Base-by-base conservation (phyloP, 2,888 invertebrate species). In the Limnephilus auricula region DNA sequence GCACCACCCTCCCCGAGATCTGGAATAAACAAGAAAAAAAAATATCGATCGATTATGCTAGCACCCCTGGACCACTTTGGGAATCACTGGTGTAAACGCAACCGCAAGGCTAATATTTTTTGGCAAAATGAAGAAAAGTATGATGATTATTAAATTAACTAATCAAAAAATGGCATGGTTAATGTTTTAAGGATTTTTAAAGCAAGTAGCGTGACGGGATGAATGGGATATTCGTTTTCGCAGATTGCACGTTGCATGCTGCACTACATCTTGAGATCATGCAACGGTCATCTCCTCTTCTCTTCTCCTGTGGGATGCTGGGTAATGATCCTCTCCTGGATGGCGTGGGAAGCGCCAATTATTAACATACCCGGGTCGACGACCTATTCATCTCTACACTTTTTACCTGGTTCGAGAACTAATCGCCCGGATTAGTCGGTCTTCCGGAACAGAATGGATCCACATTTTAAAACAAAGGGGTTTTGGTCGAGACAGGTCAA, bases 311-410 rank as follows among this genome's bases (percentile, higher is more conserved):
- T 2, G 50, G 86, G 86, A 31, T 88, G 31, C 34, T 18, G 79
- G 89, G 79, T 79, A 40, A 65, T 32, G 78, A n/a, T 30, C 45
- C 4, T 45, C 86, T 31, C 4, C 86, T 30, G 88, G 88, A 88
- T 88, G 32, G 89, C 89, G 89, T 89, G 89, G 89, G 89, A 89
- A 89, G 80, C 80, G 89, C 80, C 80, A 89, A 89, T 89, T 89
- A 89, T 80, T 80, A 30, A 80, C 80, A 89, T 89, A 31, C 89
- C 37, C 85, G 79, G 88, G 88, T 88, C 88, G 40, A 79, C 2
- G 25, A 88, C 78, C 88, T 37, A 32, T 32, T 37, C 50, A 45
- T 86, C 86, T 50, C 86, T 86, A 86, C 13, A 40, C 84, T 40
- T 40, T 30, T 25, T 37, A 32, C 80, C 30, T 30, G 80, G 31